A percentile compares a stretch with the other conserved stretches of the same genome.
Evolutionary conservation across 1,140 invertebrate genomes (phyloP).

Genomic region (Drosophila nannoptera): DNA sequence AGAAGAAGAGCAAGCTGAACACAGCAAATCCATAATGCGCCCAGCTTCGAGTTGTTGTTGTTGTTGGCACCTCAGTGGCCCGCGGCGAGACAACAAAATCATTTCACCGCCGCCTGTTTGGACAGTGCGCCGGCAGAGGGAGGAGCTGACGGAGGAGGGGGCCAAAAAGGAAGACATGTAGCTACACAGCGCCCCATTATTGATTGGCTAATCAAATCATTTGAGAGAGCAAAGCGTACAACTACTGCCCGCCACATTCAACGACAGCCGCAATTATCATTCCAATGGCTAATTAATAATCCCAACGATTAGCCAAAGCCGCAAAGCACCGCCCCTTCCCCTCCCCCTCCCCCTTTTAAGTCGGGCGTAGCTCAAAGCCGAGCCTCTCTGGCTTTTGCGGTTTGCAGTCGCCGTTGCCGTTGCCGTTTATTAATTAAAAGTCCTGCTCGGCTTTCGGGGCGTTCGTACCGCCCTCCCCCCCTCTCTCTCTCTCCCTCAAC

Average conservation of each 20-base stretch:
- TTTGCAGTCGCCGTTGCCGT: slow-evolving; percentile 30
- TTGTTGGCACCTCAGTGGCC: slow-evolving; percentile 77
- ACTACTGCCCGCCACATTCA: slow-evolving; percentile 40
- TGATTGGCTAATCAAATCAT: slow-evolving; percentile 78
- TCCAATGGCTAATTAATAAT: slow-evolving; percentile 75
- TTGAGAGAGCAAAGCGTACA: slow-evolving; percentile 45
- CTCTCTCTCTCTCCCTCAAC: background rate
- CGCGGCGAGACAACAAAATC: slow-evolving; percentile 78
- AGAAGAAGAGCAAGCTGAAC: slow-evolving; percentile 17
- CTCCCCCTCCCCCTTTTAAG: background rate
- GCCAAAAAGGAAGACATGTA: background rate
- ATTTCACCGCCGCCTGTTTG: slow-evolving; percentile 73
- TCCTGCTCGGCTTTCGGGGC: slow-evolving; percentile 37
- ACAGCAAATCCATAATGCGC: slow-evolving; percentile 70
- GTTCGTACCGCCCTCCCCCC: slow-evolving; percentile 24
- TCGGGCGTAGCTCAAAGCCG: background rate
- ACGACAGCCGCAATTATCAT: slow-evolving; percentile 77
- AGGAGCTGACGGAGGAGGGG: slow-evolving; percentile 22
- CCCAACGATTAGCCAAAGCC: slow-evolving; percentile 59
- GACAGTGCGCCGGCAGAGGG: slow-evolving; percentile 23
- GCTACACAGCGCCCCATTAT: slow-evolving; percentile 54
- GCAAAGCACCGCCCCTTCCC: slow-evolving; percentile 6
- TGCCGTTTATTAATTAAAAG: slow-evolving; percentile 70
- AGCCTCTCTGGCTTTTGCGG: slow-evolving; percentile 14
- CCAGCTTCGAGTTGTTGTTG: slow-evolving; percentile 23